Percentiles rank a stretch among this genome's conserved stretches.
Conservation (phyloP, 2,888 invertebrate species). For the Lottia scabra region DNA sequence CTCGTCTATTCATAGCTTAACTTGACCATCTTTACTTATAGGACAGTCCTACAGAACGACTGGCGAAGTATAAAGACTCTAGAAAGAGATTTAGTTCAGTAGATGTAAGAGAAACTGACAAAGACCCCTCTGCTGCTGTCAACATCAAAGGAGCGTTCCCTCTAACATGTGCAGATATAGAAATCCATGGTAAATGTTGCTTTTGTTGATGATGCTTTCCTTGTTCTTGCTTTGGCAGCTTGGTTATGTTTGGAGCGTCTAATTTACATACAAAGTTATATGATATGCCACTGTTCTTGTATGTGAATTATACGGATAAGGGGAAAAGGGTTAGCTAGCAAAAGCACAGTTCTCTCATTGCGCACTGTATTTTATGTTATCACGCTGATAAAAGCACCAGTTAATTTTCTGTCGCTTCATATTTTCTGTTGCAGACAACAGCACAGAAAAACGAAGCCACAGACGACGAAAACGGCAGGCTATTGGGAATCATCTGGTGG, state of each 20-base stretch:
- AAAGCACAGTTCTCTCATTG: too few relatives aligned
- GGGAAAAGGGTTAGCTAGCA: too few relatives aligned
- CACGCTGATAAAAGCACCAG: too few relatives aligned
- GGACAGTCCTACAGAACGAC: not conserved
- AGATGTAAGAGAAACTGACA: not conserved
- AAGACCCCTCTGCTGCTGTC: not conserved
- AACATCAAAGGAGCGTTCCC: not conserved
- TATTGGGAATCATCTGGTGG: constrained; percentile 7
- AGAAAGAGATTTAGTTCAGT: not conserved
- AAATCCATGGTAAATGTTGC: not conserved
- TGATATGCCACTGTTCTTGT: not conserved
- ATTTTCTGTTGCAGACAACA: not conserved
- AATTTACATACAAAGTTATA: too few relatives aligned
- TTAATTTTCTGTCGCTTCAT: not conserved
- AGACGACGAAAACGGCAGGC: constrained; percentile 6
- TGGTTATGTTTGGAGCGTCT: too few relatives aligned
- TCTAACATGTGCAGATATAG: not conserved
- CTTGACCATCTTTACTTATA: not conserved
- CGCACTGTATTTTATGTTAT: too few relatives aligned
- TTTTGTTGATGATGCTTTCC: too few relatives aligned
- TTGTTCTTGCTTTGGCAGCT: too few relatives aligned
- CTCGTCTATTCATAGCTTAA: too few relatives aligned
- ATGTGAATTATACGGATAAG: too few relatives aligned
- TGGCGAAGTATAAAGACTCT: not conserved
- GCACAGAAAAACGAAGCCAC: not conserved